These are phyloP conservation scores for Phalacrocorax carbo DNA, from an alignment of 2,113 vertebrate species.

Conservation along the genomic window DNA sequence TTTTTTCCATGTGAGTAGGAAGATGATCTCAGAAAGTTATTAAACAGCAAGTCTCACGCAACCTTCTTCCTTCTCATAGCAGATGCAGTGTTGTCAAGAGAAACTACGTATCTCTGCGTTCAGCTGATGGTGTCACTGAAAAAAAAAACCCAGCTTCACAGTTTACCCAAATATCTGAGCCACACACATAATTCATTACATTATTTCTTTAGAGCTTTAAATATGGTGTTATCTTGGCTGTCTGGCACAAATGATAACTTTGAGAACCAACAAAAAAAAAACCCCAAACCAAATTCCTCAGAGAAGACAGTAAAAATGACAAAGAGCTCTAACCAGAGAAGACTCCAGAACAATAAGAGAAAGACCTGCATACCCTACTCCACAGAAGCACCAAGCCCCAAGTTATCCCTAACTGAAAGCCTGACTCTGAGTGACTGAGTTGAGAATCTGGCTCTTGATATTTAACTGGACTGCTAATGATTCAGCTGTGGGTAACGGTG, in stretches of 20 bases:
- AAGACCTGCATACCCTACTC: background rate
- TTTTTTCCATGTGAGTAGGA: background rate
- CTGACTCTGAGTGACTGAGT: background rate
- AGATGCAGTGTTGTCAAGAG: background rate
- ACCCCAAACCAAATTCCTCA: too few species aligned
- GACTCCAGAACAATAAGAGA: background rate
- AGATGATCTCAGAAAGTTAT: background rate
- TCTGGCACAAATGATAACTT: background rate
- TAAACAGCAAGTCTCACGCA: background rate
- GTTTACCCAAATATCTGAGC: background rate
- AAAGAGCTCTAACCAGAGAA: background rate
- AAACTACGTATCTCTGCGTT: background rate
- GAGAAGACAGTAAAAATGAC: background rate
- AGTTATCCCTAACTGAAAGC: background rate
- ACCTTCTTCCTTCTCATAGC: background rate
- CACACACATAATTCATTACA: background rate
- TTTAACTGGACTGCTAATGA: background rate
- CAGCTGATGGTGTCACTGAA: background rate
- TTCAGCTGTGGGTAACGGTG: background rate
- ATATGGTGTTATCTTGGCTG: background rate
- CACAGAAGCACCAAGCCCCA: background rate
- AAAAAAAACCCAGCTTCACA: background rate
- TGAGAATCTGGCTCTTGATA: background rate
- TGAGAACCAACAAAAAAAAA: background rate
- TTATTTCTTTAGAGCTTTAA: background rate